Evolutionary conservation across 2,797 vertebrate genomes (phyloP).

Genomic region (Sebastes minor): DNA sequence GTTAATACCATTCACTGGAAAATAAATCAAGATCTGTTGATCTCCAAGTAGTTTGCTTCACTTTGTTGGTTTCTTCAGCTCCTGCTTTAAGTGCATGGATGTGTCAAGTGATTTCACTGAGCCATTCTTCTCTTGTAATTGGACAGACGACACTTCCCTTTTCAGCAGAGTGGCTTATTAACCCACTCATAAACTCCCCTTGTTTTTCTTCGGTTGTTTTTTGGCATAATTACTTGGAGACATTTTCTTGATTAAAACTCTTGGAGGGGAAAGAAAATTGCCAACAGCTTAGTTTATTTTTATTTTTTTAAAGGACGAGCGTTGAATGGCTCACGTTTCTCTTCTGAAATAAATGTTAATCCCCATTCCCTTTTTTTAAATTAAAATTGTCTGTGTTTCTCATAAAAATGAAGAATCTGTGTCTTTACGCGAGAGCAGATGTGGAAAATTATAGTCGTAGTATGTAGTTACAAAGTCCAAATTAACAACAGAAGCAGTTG

Average conservation of each 20-base stretch:
- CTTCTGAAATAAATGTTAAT: conserved; percentile 45
- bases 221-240: conserved; percentile 51
- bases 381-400: conserved; percentile 8
- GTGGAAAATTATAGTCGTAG: conserved; percentile 4
- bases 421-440: conserved; percentile 1
- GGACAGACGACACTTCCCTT: conserved; percentile 44
- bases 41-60: background rate
- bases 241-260: conserved; percentile 65
- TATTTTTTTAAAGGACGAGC: background rate
- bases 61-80: conserved; percentile 5
- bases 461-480: conserved; percentile 24
- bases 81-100: conserved; percentile 8
- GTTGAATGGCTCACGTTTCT: conserved; percentile 5
- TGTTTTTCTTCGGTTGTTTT: conserved; percentile 32
- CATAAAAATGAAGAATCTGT: conserved; percentile 1
- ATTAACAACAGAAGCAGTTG: conserved; percentile 31
- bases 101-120: conserved; percentile 40
- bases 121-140: conserved; percentile 49
- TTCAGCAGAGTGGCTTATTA: conserved; percentile 53
- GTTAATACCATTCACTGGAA: background rate
- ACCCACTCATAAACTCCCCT: conserved; percentile 43
- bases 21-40: background rate
- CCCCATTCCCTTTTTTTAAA: conserved; percentile 14
- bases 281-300: conserved; percentile 21
- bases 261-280: conserved; percentile 22